phyloP scores from a whole-genome alignment of 2,888 invertebrate genomes.

The Diarsia mendica region DNA sequence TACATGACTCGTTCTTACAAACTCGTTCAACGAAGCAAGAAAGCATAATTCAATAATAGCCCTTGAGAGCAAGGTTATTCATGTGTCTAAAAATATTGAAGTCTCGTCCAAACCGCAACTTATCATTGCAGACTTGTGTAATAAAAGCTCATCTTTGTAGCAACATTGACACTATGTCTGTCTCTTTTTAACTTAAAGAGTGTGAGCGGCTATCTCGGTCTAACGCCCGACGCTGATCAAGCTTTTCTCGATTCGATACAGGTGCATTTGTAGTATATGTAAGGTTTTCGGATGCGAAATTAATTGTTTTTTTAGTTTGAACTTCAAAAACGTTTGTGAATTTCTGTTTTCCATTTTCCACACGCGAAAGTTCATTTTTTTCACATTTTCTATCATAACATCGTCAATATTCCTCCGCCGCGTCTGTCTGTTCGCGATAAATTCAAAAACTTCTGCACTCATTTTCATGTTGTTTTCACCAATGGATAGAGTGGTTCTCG shows the following conservation, averaged over 20 bases:
- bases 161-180: constrained; percentile 32
- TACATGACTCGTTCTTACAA: neutral
- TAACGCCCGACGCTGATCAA: constrained; percentile 60
- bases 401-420: too few relatives aligned
- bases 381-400: too few relatives aligned
- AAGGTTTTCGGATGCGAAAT: constrained; percentile 9
- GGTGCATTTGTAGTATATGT: constrained; percentile 64
- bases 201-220: constrained; percentile 37
- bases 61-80: constrained; percentile 24
- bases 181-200: constrained; percentile 44
- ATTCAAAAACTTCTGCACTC: too few relatives aligned
- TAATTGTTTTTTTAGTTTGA: neutral
- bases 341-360: too few relatives aligned
- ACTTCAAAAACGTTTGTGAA: accelerated
- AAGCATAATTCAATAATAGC: constrained; percentile 16
- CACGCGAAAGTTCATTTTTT: too few relatives aligned
- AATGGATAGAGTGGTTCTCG: too few relatives aligned
- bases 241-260: constrained; percentile 68
- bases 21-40: neutral
- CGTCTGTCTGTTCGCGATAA: too few relatives aligned
- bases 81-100: constrained; percentile 41
- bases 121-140: constrained; percentile 62
- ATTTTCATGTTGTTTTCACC: too few relatives aligned
- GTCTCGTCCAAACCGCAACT: constrained; percentile 21
- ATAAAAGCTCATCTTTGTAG: constrained; percentile 58